Evolutionary conservation across 53 echinoderm and acorn worm species (phyloP).

Genomic region (Zoroaster sp.): DNA sequence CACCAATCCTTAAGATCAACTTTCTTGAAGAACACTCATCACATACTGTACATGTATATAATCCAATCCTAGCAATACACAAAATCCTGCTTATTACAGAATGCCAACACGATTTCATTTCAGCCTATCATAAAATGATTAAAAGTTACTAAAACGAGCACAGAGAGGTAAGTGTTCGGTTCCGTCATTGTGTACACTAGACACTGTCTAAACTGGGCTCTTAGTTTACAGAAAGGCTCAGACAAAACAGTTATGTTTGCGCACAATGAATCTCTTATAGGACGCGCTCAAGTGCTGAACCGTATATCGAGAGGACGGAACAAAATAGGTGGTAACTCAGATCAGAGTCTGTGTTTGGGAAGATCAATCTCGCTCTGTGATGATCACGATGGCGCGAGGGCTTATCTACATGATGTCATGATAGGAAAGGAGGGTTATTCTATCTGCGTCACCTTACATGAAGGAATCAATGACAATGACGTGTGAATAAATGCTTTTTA

Average conservation of each 20-base stretch:
- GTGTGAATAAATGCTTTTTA: not conserved
- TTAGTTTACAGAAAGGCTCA: not conserved
- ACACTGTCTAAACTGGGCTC: not conserved
- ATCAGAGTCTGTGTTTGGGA: conserved; percentile 7
- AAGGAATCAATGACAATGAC: not conserved
- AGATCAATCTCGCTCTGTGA: not conserved
- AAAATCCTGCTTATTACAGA: not conserved
- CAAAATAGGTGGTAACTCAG: not conserved
- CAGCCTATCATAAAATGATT: not conserved
- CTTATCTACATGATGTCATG: not conserved
- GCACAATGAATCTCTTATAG: not conserved
- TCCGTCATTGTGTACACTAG: not conserved
- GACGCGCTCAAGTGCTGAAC: conserved; percentile 2
- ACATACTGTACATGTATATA: not conserved
- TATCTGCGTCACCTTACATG: not conserved
- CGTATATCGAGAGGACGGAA: conserved; percentile 9
- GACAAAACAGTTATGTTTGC: conserved; percentile 7
- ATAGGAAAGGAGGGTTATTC: not conserved
- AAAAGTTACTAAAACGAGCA: not conserved
- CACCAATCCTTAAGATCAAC: too few species aligned
- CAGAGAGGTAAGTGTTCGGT: not conserved
- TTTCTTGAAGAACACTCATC: not conserved
- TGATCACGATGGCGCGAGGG: not conserved
- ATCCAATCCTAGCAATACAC: not conserved
- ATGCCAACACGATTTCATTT: conserved; percentile 1